Conservation (phyloP, 2,888 invertebrate genomes). For the Polyommatus iphigenia region DNA sequence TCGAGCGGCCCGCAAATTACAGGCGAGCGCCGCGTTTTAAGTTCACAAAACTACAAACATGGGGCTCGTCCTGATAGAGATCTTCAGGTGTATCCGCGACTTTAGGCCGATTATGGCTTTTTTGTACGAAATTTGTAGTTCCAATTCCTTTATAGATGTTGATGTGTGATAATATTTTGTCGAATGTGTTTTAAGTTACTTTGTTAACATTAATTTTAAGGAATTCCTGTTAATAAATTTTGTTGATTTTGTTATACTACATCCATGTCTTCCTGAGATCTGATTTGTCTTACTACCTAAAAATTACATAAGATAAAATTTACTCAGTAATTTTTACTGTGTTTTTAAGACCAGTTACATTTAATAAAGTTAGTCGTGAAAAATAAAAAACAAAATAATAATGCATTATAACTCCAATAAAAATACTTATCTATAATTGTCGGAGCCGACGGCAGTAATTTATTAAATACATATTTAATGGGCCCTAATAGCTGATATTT, state of each 20-base stretch:
- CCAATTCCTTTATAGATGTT: neutral
- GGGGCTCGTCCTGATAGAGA: neutral
- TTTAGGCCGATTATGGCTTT: slow-evolving; percentile 3
- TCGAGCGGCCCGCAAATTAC: neutral
- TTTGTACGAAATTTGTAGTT: slow-evolving; percentile 5
- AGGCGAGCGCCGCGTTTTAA: neutral
- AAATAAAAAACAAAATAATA: neutral
- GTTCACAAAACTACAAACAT: neutral
- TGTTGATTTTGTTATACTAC: neutral
- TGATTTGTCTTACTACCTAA: no score
- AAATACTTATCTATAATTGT: slow-evolving; percentile 33
- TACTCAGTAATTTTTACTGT: no score
- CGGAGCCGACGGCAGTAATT: slow-evolving; percentile 3
- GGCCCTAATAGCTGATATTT: slow-evolving; percentile 25
- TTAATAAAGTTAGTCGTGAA: neutral
- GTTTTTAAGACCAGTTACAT: neutral
- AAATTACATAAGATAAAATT: no score
- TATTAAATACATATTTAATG: slow-evolving; percentile 21
- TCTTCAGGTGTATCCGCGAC: slow-evolving; percentile 17
- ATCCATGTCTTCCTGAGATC: neutral
- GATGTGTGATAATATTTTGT: slow-evolving; percentile 7
- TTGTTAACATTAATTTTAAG: neutral
- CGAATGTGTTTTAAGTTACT: neutral
- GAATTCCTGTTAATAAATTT: neutral
- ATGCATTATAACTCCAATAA: neutral